Percentiles rank a stretch among this genome's conserved stretches.
Conservation (phyloP, 2,888 invertebrate species). For the Leucoma salicis region DNA sequence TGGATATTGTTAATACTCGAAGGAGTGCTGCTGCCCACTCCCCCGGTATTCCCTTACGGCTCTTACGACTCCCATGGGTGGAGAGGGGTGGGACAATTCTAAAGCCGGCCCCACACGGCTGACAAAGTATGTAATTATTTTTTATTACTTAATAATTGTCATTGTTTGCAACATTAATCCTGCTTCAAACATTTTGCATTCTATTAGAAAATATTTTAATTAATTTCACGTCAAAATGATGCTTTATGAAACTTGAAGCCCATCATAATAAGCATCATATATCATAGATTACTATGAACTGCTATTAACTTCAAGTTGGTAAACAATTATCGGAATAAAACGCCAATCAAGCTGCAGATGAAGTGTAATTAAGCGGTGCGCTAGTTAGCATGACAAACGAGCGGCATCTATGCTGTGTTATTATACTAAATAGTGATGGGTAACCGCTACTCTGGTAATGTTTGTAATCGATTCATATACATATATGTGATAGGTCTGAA, state of each 20-base stretch:
- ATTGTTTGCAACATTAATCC: no score
- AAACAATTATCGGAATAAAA: constrained; percentile 58
- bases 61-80: no score
- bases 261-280: constrained; percentile 7
- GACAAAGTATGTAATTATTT: no score
- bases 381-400: constrained; percentile 65
- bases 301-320: constrained; percentile 53
- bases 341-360: constrained; percentile 55
- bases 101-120: no score
- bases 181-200: no score
- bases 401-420: constrained; percentile 34
- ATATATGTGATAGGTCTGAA: no score
- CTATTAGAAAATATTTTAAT: constrained; percentile 1
- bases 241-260: constrained; percentile 1
- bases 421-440: constrained; percentile 30
- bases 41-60: no score
- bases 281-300: constrained; percentile 33
- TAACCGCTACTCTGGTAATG: constrained; percentile 9
- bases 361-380: constrained; percentile 51
- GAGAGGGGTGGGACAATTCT: no score
- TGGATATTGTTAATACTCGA: no score
- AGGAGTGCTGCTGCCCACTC: no score
- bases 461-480: neutral
- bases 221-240: constrained; percentile 3
- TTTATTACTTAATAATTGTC: no score